Percentiles rank a stretch among this genome's conserved stretches.
phyloP scores from a whole-genome alignment of 2,888 invertebrate genomes.

The Sussaba pulchella region DNA sequence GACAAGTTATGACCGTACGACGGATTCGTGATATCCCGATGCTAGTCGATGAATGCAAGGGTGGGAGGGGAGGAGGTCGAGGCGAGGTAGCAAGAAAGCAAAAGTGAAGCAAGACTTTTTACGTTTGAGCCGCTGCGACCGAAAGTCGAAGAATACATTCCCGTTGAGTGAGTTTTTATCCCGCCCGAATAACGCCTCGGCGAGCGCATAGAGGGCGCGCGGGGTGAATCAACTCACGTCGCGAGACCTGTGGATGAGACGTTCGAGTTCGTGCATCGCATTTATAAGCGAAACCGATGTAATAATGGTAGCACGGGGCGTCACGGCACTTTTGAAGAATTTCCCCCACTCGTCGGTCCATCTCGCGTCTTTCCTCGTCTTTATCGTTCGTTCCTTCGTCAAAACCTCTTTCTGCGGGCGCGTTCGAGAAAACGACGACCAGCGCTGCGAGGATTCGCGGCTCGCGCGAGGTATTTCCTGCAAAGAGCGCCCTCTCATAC shows the following conservation, averaged over 20 bases:
- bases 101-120: slow-evolving; percentile 5
- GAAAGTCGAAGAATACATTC: slow-evolving; percentile 10
- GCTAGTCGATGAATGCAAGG: background rate
- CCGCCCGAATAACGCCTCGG: slow-evolving; percentile 25
- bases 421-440: slow-evolving; percentile 59
- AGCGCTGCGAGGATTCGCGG: slow-evolving; percentile 68
- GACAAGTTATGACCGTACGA: too few species aligned
- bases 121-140: background rate
- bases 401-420: slow-evolving; percentile 41
- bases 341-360: slow-evolving; percentile 5
- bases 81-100: background rate
- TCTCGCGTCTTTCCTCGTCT: slow-evolving; percentile 19
- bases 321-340: slow-evolving; percentile 61
- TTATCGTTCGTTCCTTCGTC: slow-evolving; percentile 61
- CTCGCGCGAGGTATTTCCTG: slow-evolving; percentile 71
- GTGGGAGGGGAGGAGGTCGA: background rate
- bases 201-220: slow-evolving; percentile 2
- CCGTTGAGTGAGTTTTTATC: slow-evolving; percentile 10
- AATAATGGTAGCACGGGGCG: slow-evolving; percentile 45
- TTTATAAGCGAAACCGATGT: slow-evolving; percentile 56
- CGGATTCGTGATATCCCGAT: background rate
- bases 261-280: slow-evolving; percentile 62
- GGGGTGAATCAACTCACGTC: slow-evolving; percentile 26
- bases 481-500: background rate
- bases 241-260: slow-evolving; percentile 29